A percentile compares a stretch with the other conserved stretches of the same genome.
Conservation (phyloP, 2,113 vertebrate species). For the Andinoacara biseriatus region DNA sequence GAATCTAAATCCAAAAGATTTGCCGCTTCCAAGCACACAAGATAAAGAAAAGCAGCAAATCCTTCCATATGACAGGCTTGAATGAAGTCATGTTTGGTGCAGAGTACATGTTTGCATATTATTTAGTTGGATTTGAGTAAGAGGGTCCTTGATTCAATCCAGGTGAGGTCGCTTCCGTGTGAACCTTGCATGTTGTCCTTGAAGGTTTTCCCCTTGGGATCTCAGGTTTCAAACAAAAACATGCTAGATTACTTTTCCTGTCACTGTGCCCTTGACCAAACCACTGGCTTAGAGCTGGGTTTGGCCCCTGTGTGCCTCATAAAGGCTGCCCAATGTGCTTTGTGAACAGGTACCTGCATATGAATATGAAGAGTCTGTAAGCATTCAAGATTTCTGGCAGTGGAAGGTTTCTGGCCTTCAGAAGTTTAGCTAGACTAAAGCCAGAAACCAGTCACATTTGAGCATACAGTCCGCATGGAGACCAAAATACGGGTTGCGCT, state of each 20-base stretch:
- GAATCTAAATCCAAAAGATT: neutral
- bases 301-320: too few species aligned
- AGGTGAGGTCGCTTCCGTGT: neutral
- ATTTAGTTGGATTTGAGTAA: neutral
- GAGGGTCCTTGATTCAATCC: neutral
- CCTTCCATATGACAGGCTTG: neutral
- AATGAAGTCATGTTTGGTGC: neutral
- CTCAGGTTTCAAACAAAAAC: constrained; percentile 5
- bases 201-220: neutral
- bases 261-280: neutral
- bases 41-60: neutral
- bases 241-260: neutral
- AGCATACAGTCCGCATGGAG: too few species aligned
- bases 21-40: neutral
- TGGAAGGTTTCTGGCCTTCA: neutral
- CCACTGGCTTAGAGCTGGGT: neutral
- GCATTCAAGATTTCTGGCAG: neutral
- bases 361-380: neutral
- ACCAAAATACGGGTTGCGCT: too few species aligned
- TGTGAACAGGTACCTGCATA: neutral
- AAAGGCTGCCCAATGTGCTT: too few species aligned
- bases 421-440: too few species aligned
- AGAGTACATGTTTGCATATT: neutral
- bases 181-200: neutral
- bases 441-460: too few species aligned